Percentiles rank a stretch among this genome's conserved stretches.
Conservation (phyloP, 2,113 vertebrate genomes). For the Pelvicachromis taeniatus region DNA sequence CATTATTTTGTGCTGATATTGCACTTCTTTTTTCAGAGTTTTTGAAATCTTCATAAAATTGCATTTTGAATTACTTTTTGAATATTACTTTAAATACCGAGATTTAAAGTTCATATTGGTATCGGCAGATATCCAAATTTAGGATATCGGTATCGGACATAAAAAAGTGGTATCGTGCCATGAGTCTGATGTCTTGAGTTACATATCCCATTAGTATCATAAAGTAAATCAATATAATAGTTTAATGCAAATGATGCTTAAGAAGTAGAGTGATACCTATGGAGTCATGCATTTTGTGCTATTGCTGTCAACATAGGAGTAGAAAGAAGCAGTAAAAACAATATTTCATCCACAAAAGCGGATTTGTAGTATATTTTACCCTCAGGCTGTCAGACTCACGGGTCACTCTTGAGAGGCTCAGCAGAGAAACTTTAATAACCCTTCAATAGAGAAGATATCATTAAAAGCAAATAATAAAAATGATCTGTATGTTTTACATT, state of each 20-base stretch:
- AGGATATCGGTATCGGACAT: too few species aligned
- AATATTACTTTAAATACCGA: too few species aligned
- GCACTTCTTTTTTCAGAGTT: too few species aligned
- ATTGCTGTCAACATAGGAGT: background rate
- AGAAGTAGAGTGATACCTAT: background rate
- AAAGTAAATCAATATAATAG: background rate
- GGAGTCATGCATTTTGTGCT: background rate
- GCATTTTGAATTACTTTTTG: too few species aligned
- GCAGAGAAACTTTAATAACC: background rate
- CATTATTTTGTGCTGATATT: too few species aligned
- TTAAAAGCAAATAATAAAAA: background rate
- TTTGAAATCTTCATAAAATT: too few species aligned
- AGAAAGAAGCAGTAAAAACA: background rate
- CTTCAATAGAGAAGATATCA: background rate
- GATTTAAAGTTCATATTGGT: too few species aligned
- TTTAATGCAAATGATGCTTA: background rate
- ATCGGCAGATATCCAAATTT: too few species aligned
- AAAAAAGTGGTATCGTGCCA: too few species aligned
- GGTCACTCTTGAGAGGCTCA: background rate
- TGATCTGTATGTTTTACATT: background rate
- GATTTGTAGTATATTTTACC: background rate
- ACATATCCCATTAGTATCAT: background rate
- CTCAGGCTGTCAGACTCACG: background rate
- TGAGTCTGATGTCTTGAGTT: background rate
- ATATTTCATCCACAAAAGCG: background rate